Conservation (phyloP, 1,140 invertebrate genomes). For the Reticulitermes speratus region DNA sequence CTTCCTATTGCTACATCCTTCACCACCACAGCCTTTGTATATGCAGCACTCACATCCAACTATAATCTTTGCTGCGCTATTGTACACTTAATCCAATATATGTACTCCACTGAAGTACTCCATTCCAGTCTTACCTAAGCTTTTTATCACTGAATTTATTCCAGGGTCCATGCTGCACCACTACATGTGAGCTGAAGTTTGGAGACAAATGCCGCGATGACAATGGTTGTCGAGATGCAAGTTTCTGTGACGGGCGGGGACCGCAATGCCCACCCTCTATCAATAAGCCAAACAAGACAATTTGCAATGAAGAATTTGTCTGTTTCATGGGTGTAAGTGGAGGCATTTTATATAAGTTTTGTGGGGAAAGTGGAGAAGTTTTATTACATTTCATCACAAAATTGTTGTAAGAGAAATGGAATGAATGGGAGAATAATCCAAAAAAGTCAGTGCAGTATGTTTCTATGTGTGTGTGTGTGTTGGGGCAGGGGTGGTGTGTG, state of each 20-base stretch:
- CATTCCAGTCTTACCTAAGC: too few species aligned
- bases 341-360: background rate
- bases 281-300: conserved; percentile 91
- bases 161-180: conserved; percentile 93
- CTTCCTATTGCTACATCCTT: too few species aligned
- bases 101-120: too few species aligned
- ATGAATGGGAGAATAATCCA: too few species aligned
- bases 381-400: background rate
- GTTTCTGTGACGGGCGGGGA: conserved; percentile 82
- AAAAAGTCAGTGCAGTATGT: too few species aligned
- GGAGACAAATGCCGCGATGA: conserved; percentile 89
- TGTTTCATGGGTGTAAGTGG: conserved; percentile 89
- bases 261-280: conserved; percentile 86
- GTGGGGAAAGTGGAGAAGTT: background rate
- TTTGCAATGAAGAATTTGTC: conserved; percentile 91
- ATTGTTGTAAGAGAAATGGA: conserved; percentile 19
- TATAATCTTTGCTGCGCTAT: too few species aligned
- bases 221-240: conserved; percentile 88
- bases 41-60: too few species aligned
- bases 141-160: conserved; percentile 29
- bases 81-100: too few species aligned
- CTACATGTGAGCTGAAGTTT: conserved; percentile 79
- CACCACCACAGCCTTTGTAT: too few species aligned
- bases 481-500: too few species aligned
- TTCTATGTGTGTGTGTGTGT: too few species aligned